Evolutionary conservation across 2,113 vertebrate genomes (phyloP), one percentile per base, ranked within the genome.

Genomic region (Haliaeetus leucogaster): DNA sequence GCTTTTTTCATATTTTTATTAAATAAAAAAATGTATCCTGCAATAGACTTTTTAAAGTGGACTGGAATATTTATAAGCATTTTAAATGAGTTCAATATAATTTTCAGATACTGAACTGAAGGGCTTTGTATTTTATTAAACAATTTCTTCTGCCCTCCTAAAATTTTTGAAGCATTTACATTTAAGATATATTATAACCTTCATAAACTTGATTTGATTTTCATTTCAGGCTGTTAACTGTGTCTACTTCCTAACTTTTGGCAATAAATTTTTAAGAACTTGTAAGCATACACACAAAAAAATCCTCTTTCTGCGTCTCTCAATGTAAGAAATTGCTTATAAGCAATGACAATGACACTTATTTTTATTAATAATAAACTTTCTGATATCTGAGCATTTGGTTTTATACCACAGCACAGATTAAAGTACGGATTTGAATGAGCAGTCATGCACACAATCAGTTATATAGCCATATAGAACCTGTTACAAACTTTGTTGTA

Each of bases 1-100:
- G 3, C 0, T 0, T 0, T 30, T 4, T 23, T 61, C 2, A 17
- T 61, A 45, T 38, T 85, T 91, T 61, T 56, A 52, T 25, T 16
- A 45, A 48, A 89, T 50, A 58, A 89, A 63, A 63, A 80, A 90
- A 36, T 50, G 4, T 13, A 61, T 5, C 3, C 34, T 68, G 18
- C 43, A 61, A 67, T 26, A 71, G 3, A 30, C 8, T 53, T 66
- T 67, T 48, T 19, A 16, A 76, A 55, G 26, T 38, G 36, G 8
- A 65, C 25, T 58, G 32, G 34, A 72, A 52, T 23, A 78, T 45
- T 61, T 65, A 50, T 36, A 48, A 66, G 45, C 36, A 50, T 27
- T 65, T 59, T 11, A 65, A 92, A 45, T 50, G 12, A 68, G 5
- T 38, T 32, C 19, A 42, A 66, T 74, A 25, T 4, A 30, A 68